A percentile compares a stretch with the other conserved stretches of the same genome.
These are phyloP conservation scores for Gasterosteus aculeatus DNA, from an alignment of 2,113 vertebrate species.

Conservation along the genomic window DNA sequence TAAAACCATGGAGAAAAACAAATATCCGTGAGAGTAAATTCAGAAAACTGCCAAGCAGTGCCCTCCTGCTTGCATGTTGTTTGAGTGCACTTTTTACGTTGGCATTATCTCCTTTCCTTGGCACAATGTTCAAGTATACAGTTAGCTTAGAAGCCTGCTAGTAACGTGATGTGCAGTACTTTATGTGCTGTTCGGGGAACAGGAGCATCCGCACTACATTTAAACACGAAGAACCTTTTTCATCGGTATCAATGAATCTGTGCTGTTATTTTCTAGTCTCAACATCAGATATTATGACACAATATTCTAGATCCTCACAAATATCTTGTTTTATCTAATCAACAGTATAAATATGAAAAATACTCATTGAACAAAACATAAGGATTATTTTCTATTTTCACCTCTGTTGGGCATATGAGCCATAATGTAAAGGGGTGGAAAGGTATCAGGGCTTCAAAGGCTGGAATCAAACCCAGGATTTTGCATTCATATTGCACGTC, in stretches of 20 bases:
- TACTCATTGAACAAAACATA: neutral
- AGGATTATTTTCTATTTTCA: no score
- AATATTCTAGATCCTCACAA: neutral
- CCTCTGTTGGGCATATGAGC: neutral
- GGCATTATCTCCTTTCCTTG: constrained; percentile 28
- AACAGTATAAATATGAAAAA: neutral
- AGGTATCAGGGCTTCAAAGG: neutral
- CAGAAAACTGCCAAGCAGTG: constrained; percentile 41
- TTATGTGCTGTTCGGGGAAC: neutral
- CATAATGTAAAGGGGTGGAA: neutral
- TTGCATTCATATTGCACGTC: neutral
- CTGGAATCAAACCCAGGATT: neutral
- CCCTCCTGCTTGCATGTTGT: constrained; percentile 50
- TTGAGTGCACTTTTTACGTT: constrained; percentile 51
- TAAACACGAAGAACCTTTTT: neutral
- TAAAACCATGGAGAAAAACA: constrained; percentile 63
- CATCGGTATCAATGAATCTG: neutral
- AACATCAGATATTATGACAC: neutral
- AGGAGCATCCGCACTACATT: neutral
- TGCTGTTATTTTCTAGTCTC: neutral
- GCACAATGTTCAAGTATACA: constrained; percentile 10
- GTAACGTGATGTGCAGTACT: neutral
- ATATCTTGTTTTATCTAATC: neutral
- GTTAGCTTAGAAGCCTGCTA: neutral
- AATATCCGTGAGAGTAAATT: constrained; percentile 54